phyloP scores from a whole-genome alignment of 1,140 invertebrate species.

The Littorina saxatilis region DNA sequence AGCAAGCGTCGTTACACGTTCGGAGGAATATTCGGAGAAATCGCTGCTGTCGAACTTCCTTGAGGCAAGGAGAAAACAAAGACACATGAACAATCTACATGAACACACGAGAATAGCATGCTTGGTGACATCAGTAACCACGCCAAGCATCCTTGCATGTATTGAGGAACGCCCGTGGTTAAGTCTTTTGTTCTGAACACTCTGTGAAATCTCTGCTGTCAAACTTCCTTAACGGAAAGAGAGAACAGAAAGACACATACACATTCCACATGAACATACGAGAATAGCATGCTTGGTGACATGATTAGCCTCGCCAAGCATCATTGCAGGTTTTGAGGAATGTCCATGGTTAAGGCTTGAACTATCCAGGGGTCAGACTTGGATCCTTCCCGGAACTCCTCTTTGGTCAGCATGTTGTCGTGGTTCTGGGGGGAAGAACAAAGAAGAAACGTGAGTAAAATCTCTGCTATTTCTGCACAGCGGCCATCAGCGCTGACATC shows the following conservation, averaged over 20 bases:
- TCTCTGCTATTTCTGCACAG: too few species aligned
- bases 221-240: too few species aligned
- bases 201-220: too few species aligned
- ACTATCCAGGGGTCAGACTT: constrained; percentile 99
- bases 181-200: too few species aligned
- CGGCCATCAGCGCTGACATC: too few species aligned
- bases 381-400: constrained; percentile 98
- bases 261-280: not conserved
- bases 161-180: constrained; percentile 71
- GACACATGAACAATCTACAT: not conserved
- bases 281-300: not conserved
- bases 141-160: constrained; percentile 24
- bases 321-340: constrained; percentile 45
- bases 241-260: not conserved
- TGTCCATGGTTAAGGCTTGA: constrained; percentile 83
- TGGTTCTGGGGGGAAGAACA: constrained; percentile 83
- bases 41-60: too few species aligned
- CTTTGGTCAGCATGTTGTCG: constrained; percentile 96
- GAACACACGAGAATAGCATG: not conserved
- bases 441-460: too few species aligned
- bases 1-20: constrained; percentile 24
- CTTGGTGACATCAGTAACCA: not conserved
- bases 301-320: too few species aligned
- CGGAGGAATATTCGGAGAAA: too few species aligned
- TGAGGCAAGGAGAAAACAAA: too few species aligned